Percentiles rank a stretch among this genome's conserved stretches.
phyloP scores from a whole-genome alignment of 2,113 vertebrate species.

The Macrotus californicus region DNA sequence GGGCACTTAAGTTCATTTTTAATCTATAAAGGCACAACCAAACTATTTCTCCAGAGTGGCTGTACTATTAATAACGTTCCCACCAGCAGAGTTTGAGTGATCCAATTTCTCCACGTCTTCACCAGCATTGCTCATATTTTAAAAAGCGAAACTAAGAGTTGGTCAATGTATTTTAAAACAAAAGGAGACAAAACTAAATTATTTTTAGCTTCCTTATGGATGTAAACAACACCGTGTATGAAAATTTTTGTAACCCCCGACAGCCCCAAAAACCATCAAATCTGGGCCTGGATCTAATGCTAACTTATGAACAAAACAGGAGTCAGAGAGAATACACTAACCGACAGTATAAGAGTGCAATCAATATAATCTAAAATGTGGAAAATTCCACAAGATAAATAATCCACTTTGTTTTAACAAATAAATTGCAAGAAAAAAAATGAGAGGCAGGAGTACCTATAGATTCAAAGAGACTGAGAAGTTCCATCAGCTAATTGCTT shows the following conservation, averaged over 20 bases:
- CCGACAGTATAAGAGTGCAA: neutral
- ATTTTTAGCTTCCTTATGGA: neutral
- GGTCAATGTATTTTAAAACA: constrained; percentile 10
- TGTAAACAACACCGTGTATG: neutral
- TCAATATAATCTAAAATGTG: neutral
- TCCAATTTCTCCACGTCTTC: neutral
- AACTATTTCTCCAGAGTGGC: neutral
- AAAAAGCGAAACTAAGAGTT: neutral
- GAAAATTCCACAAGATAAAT: neutral
- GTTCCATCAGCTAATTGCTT: neutral
- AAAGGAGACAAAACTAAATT: neutral
- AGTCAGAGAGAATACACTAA: neutral
- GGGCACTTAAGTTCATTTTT: neutral
- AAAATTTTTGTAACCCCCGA: neutral
- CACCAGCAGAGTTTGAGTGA: neutral
- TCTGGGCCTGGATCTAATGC: neutral
- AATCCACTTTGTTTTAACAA: neutral
- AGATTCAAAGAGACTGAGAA: neutral
- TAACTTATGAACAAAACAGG: neutral
- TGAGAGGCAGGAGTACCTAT: neutral
- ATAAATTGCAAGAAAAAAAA: neutral
- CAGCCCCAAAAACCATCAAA: too few relatives aligned
- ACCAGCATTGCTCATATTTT: neutral
- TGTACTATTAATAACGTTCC: neutral
- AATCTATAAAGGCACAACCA: neutral